Conservation (phyloP, 2,113 vertebrate species). For the Sceloporus undulatus region DNA sequence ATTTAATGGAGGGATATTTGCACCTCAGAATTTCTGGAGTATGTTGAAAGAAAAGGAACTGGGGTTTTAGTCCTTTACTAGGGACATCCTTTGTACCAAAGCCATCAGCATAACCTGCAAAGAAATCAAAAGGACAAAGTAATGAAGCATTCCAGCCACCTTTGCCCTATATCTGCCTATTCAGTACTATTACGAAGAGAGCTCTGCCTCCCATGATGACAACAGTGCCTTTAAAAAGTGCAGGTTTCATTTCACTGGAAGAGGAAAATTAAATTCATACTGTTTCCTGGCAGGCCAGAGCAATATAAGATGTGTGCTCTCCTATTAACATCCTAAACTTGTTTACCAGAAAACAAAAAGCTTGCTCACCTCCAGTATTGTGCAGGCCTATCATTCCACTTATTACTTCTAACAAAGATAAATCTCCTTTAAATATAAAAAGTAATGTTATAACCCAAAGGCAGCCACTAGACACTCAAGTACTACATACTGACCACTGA, state of each 20-base stretch:
- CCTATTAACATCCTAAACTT: not conserved
- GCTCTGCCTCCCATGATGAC: not conserved
- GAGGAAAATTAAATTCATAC: not conserved
- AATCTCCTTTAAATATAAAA: constrained; percentile 1
- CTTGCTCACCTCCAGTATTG: rapidly evolving
- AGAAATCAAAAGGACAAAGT: constrained; percentile 24
- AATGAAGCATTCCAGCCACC: rapidly evolving
- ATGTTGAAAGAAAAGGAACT: constrained; percentile 1
- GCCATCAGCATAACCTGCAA: constrained; percentile 19
- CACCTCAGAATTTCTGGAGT: constrained; percentile 33
- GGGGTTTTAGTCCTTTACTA: rapidly evolving
- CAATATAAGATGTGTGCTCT: not conserved
- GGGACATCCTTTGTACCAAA: constrained; percentile 19
- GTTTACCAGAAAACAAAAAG: not conserved
- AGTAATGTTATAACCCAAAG: not conserved
- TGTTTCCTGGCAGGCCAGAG: not conserved
- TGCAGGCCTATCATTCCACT: constrained; percentile 11
- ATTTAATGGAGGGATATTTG: constrained; percentile 18
- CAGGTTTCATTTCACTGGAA: constrained; percentile 1
- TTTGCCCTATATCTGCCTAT: not conserved
- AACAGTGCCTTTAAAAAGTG: not conserved
- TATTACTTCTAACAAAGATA: not conserved
- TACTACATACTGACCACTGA: not conserved
- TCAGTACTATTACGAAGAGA: not conserved
- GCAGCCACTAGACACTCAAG: not conserved